Conservation (phyloP, 2,113 vertebrate genomes). For the Malurus elegans region DNA sequence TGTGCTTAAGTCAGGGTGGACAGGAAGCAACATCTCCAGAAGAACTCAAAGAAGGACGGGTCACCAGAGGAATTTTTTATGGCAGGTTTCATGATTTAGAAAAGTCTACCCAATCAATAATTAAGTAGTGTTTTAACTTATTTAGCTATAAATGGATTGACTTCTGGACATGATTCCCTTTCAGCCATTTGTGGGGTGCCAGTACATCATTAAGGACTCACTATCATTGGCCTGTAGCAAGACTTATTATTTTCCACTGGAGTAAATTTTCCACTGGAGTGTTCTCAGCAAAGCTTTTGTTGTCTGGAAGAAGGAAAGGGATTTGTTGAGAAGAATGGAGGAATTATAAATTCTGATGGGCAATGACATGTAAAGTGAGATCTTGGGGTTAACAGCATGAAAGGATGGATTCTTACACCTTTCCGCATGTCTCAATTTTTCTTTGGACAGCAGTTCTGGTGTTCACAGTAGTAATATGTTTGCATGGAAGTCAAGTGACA, state of each 20-base stretch:
- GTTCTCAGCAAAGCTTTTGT: background rate
- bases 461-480: background rate
- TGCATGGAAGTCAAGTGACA: background rate
- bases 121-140: background rate
- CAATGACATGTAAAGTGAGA: background rate
- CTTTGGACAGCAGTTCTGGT: background rate
- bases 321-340: background rate
- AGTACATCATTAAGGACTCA: background rate
- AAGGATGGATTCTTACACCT: background rate
- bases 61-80: background rate
- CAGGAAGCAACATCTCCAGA: background rate
- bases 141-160: background rate
- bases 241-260: background rate
- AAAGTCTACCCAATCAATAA: background rate
- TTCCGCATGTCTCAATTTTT: background rate
- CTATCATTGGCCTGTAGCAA: background rate
- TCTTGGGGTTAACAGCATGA: background rate
- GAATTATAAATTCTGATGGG: background rate
- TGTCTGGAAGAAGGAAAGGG: background rate
- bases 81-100: background rate
- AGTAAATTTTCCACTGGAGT: background rate
- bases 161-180: background rate
- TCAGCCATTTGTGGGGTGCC: background rate
- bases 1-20: background rate
- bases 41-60: background rate